Base-by-base conservation (phyloP, 35 echinoderm and acorn worm genomes). In the Stichopus chloronotus region DNA sequence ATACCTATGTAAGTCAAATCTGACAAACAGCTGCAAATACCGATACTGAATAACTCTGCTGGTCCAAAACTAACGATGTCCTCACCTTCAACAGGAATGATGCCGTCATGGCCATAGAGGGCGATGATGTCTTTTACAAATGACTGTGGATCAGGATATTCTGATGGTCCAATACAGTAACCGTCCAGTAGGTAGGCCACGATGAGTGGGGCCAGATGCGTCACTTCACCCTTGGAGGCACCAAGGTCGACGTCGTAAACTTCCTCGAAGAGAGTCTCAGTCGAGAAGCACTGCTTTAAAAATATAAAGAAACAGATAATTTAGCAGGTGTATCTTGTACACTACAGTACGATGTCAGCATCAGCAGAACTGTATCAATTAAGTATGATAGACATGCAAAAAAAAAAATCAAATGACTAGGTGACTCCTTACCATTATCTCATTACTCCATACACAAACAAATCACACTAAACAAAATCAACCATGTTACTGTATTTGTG, bases 101-200 rank as follows among this genome's bases (percentile, higher is more conserved):
- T 59, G 10, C 87, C 87, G 17, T 89, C 65, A 71, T 89, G 59
- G 14, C 87, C 87, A 54, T 89, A 89, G 8, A 71, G 57, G 23
- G 87, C 59, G 16, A 89, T 24, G 52, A 89, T 54, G 5, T 89
- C 65, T 72, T 89, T 16, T 0, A 89, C 17, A 61, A 71, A 89
- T 52, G 65, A 53, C 9, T 89, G 59, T 54, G 87, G 87, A 61
- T 89, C 60, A 9, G 87, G 87, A 53, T 52, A 89, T 10, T 65
- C 30, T 54, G 87, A n/a, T 24, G 55, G n/a, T 53, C 87, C 87
- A 5, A 89, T 89, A 21, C 87, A 89, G 60, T 89, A 89, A 1
- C 87, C 87, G 59, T 89, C 87, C 8, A 89, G 23, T 17, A 89
- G 8, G 30, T 89, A 89, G 22, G 87, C 60, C 19, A 89, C 59